These are phyloP conservation scores for Phrixothrix hirtus DNA, from an alignment of 2,888 invertebrate species.

Conservation along the genomic window DNA sequence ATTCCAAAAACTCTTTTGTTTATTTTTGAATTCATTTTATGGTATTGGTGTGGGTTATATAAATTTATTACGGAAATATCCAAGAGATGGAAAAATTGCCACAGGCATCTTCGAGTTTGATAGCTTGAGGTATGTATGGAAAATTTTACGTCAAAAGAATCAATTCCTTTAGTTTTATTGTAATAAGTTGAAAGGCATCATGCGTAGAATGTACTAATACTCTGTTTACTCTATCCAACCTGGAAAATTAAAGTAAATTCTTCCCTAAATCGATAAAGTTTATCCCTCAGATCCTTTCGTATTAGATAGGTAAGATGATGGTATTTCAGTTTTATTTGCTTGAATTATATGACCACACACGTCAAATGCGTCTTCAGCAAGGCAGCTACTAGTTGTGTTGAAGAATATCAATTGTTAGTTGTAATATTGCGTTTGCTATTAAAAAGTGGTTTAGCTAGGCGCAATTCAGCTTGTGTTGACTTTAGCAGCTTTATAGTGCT, in stretches of 20 bases:
- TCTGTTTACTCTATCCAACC: conserved; percentile 29
- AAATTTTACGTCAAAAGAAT: too few relatives aligned
- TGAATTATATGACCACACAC: conserved; percentile 16
- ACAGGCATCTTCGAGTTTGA: too few relatives aligned
- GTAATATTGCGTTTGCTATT: conserved; percentile 25
- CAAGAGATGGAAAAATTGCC: too few relatives aligned
- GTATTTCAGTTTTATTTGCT: conserved; percentile 15
- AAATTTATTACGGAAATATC: too few relatives aligned
- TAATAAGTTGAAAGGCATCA: too few relatives aligned
- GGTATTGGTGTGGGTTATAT: too few relatives aligned
- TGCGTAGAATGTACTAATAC: conserved; percentile 1
- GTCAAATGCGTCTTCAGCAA: conserved; percentile 9
- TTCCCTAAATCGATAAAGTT: conserved; percentile 34
- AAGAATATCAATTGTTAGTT: conserved; percentile 29
- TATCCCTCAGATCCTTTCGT: conserved; percentile 12
- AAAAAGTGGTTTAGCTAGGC: conserved; percentile 12
- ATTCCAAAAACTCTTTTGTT: too few relatives aligned
- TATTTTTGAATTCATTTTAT: too few relatives aligned
- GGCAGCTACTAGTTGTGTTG: too few relatives aligned
- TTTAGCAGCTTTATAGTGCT: conserved; percentile 8
- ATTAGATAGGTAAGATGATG: conserved; percentile 3
- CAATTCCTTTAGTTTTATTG: too few relatives aligned
- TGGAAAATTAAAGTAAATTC: conserved; percentile 35
- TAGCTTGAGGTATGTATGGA: too few relatives aligned
- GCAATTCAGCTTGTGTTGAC: conserved; percentile 19